Evolutionary conservation across 2,888 invertebrate species (phyloP), one percentile per base, ranked within the genome.

Genomic region (Drosophila rellima): DNA sequence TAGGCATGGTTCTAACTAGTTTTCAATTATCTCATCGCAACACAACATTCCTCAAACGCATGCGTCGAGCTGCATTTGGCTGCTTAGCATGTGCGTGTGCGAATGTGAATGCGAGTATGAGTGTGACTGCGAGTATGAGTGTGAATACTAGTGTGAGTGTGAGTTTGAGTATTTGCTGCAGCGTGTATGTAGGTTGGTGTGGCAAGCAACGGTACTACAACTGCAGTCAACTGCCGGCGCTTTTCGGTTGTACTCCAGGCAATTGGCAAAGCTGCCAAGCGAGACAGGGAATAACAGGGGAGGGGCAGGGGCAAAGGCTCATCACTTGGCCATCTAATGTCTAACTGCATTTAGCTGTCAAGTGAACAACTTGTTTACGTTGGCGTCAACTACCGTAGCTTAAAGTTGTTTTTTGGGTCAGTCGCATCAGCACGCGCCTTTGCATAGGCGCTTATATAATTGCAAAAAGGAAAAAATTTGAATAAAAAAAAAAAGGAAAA

Each of bases 311-410:
- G 47, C 45, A 56, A 60, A 74, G 75, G 82, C 88, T 88, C 82
- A 83, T 83, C 88, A 85, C 66, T 74, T 79, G 77, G 70, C 78
- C 86, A 82, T 82, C 88, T 85, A 85, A 85, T 82, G 80, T 74
- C 80, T 83, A 83, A 83, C 88, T 86, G 87, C 83, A 78, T 80
- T 78, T 71, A 40, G 54, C 80, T 86, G 83, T 86, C 89, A 84
- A 83, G 69, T 73, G 70, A 68, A 83, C 78, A 71, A 83, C 78
- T 71, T 88, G 89, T 84, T 88, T 86, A 82, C 72, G 65, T 61
- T 65, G 74, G 61, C 40, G 72, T 82, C 80, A 80, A 78, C 74
- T 62, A 83, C 78, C 84, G 81, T 77, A 83, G 78, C 72, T 50
- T 4, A 56, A 65, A 59, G 64, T 45, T 44, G 57, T 44, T 87